Evolutionary conservation across 2,113 vertebrate genomes (phyloP).

Genomic region (Chloropsis hardwickii): DNA sequence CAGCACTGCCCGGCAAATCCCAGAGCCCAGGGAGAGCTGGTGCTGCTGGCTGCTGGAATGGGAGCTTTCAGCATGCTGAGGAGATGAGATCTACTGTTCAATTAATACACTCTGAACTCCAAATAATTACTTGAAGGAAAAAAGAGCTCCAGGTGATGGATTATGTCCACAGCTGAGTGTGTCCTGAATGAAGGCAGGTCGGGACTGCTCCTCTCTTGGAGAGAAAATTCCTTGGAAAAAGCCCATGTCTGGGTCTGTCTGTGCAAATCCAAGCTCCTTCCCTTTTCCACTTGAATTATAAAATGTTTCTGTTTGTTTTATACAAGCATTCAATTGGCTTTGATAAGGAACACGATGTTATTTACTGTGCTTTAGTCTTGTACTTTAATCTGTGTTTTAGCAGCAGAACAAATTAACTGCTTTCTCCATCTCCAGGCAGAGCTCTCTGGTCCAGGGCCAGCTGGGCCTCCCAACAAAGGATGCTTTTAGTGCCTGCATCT

Average conservation of each 20-base stretch:
- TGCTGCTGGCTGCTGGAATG: not conserved
- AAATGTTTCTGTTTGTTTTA: constrained; percentile 42
- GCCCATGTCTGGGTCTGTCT: not conserved
- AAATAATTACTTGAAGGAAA: constrained; percentile 33
- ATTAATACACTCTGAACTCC: constrained; percentile 47
- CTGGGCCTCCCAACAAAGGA: constrained; percentile 9
- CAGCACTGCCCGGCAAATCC: not conserved
- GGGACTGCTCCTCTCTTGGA: not conserved
- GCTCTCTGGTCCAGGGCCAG: constrained; percentile 15
- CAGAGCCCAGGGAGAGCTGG: not conserved
- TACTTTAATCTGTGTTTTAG: constrained; percentile 48
- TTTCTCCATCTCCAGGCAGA: constrained; percentile 2
- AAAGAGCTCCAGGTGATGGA: not conserved
- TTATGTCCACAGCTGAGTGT: not conserved
- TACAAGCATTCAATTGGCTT: not conserved
- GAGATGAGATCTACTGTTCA: not conserved
- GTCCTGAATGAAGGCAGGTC: not conserved
- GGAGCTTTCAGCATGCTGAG: not conserved
- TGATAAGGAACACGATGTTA: constrained; percentile 21
- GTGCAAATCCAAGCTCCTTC: not conserved
- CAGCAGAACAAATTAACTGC: constrained; percentile 55
- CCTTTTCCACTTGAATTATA: not conserved
- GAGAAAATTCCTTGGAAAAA: not conserved
- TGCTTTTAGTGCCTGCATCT: constrained; percentile 7
- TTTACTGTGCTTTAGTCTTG: constrained; percentile 20